Evolutionary conservation across 1,140 invertebrate genomes (phyloP).

Genomic region (Drosophila funebris): DNA sequence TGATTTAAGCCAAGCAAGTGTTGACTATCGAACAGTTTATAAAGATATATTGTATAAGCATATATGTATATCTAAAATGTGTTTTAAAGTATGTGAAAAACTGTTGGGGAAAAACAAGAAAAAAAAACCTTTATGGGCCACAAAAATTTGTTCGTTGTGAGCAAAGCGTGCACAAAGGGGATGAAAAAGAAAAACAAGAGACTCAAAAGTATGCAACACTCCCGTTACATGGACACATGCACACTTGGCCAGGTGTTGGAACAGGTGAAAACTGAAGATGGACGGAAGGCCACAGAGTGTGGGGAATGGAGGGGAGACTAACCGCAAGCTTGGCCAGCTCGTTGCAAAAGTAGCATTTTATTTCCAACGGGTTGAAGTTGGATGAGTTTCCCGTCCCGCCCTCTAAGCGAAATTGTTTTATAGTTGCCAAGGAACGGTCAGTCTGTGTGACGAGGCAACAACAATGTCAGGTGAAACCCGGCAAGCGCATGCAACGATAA

Average conservation of each 20-base stretch:
- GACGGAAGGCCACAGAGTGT: constrained; percentile 17
- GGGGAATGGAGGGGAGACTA: constrained; percentile 6
- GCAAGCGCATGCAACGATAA: neutral
- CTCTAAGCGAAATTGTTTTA: constrained; percentile 76
- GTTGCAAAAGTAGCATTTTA: constrained; percentile 48
- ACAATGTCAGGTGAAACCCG: neutral
- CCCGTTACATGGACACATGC: constrained; percentile 9
- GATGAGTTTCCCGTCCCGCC: constrained; percentile 26
- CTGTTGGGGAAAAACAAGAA: neutral
- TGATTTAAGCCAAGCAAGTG: constrained; percentile 26
- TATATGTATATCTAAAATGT: neutral
- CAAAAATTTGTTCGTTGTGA: constrained; percentile 41
- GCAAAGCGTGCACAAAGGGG: constrained; percentile 2
- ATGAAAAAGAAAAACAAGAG: constrained; percentile 4
- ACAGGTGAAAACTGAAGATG: constrained; percentile 27
- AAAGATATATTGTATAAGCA: neutral
- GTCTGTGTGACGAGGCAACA: constrained; percentile 25
- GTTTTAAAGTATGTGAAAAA: constrained; percentile 4
- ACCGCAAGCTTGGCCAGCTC: constrained; percentile 50
- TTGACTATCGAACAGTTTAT: constrained; percentile 10
- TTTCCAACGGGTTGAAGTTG: constrained; percentile 10
- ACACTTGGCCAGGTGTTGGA: constrained; percentile 55
- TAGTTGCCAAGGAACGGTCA: constrained; percentile 61
- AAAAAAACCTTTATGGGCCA: constrained; percentile 28
- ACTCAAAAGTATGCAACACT: constrained; percentile 46